A percentile compares a stretch with the other conserved stretches of the same genome.
phyloP scores from a whole-genome alignment of 2,888 invertebrate species.

The Eupithecia pulchellata region DNA sequence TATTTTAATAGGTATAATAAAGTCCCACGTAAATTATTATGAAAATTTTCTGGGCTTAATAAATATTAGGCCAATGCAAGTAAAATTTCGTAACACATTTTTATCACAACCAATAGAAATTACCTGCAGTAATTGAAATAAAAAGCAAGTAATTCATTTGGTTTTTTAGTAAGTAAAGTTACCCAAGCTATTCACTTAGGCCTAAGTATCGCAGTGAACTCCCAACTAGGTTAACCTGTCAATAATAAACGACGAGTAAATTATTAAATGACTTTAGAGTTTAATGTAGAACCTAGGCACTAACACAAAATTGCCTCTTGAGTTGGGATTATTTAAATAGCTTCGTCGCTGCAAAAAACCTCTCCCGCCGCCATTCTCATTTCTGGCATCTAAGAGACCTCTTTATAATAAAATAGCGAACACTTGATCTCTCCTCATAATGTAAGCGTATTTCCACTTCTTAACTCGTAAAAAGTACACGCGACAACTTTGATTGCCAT shows the following conservation, averaged over 20 bases:
- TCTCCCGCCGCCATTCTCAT: conserved; percentile 4
- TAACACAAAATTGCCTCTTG: conserved; percentile 10
- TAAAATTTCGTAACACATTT: background rate
- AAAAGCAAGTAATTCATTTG: too few relatives aligned
- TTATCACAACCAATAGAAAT: background rate
- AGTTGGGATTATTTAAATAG: conserved; percentile 12
- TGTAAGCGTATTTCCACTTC: conserved; percentile 22
- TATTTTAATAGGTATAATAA: conserved; percentile 9
- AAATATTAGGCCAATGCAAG: background rate
- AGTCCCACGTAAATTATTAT: background rate
- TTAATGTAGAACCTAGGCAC: conserved; percentile 5
- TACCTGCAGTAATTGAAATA: background rate
- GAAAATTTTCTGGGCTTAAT: background rate
- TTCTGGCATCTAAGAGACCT: conserved; percentile 13
- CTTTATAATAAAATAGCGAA: conserved; percentile 28
- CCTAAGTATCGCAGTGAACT: background rate
- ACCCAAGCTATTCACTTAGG: background rate
- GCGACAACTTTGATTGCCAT: conserved; percentile 38
- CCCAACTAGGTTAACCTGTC: background rate
- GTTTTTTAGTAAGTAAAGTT: background rate
- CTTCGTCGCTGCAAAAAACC: conserved; percentile 15
- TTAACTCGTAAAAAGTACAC: conserved; percentile 37
- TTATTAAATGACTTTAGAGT: background rate
- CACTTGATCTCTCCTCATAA: conserved; percentile 18
- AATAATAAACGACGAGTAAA: background rate